Base-by-base conservation (phyloP, 2,797 vertebrate species). In the Luscinia luscinia region DNA sequence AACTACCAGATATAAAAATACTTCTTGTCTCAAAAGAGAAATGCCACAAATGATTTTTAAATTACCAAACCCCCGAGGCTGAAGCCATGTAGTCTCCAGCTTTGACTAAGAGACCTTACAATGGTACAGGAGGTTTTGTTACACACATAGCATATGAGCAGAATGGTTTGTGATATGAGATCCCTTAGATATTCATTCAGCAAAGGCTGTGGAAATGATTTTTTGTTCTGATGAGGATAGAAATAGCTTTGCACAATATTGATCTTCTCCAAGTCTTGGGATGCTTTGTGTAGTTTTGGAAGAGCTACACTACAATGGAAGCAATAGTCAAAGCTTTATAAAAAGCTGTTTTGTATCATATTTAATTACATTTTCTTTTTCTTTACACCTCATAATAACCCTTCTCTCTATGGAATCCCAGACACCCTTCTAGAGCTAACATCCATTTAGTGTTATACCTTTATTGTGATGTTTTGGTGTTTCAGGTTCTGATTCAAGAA, bases 1-100 rank as follows among this genome's bases (percentile, higher is more conserved):
- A 94, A 89, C 68, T 82, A 87, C 67, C 45, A 92, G 59, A 67
- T 79, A 84, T 59, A 95, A 80, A 97, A 95, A 87, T 54, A 75
- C 63, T 49, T 91, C 73, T 92, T 55, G 84, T 94, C 82, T 88
- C 84, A 73, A 49, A 84, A 90, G 78, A 38, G 67, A 93, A 91
- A 91, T 75, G 51, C 24, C 57, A 92, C 20, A 73, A 86, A 63
- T 67, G 38, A 87, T 83, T 95, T 92, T 89, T 92, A 76, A 78
- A 80, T 84, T 55, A 80, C n/a, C 26, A 88, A 69, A 23, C 30
- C 66, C 41, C 82, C 5, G 49, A 70, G 64, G 58, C 62, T 92
- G 40, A 61, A 77, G 48, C 30, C 9, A 36, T 20, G 10, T 5
- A 80, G 45, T 68, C 82, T 68, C 36, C 36, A 93, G n/a, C 46